These are phyloP conservation scores for Stomatorhinus ivindoensis DNA, from an alignment of 2,113 vertebrate species.

Conservation along the genomic window DNA sequence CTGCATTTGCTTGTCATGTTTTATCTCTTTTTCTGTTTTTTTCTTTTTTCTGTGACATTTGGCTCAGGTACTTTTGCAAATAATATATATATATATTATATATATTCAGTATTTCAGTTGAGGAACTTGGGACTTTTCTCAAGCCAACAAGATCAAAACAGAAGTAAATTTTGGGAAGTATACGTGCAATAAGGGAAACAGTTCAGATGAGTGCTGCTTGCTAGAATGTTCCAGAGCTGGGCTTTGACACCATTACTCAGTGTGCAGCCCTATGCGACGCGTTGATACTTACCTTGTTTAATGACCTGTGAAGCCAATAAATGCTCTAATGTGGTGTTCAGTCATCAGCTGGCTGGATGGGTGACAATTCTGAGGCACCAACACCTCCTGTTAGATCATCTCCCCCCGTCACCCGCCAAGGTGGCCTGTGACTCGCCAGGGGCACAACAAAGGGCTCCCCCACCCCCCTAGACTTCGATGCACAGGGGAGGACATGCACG, in stretches of 20 bases:
- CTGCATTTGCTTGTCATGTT: neutral
- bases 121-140: neutral
- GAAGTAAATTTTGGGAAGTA: neutral
- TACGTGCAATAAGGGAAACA: neutral
- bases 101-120: neutral
- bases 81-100: neutral
- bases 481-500: neutral
- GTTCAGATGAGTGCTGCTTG: conserved; percentile 10
- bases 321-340: conserved; percentile 60
- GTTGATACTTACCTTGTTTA: conserved; percentile 53
- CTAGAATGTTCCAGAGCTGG: neutral
- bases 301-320: conserved; percentile 61
- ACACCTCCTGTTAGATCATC: conserved; percentile 27
- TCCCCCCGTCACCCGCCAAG: neutral
- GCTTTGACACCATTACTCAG: conserved; percentile 43
- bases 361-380: conserved; percentile 44
- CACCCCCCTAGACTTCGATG: neutral
- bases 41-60: no score
- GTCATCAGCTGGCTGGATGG: conserved; percentile 51
- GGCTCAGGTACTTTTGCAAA: neutral
- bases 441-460: neutral
- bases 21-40: neutral
- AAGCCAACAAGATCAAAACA: neutral
- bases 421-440: neutral
- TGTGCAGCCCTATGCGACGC: conserved; percentile 39